Percentiles rank a stretch among this genome's conserved stretches.
These are phyloP conservation scores for Saimiri boliviensis DNA, from an alignment of 2,113 vertebrate species.

Conservation along the genomic window DNA sequence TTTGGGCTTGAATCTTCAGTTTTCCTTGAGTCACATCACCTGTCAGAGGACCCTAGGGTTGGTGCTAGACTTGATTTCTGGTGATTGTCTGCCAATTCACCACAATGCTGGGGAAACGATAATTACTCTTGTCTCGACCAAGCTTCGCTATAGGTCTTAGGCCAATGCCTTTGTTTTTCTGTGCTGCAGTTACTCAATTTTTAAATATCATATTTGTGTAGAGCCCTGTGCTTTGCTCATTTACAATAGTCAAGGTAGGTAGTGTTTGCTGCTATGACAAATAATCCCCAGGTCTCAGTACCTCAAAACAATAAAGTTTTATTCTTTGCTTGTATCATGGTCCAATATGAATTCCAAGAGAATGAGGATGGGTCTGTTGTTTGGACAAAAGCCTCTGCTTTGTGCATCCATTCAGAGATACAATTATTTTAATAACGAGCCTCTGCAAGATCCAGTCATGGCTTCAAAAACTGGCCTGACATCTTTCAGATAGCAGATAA, in stretches of 20 bases:
- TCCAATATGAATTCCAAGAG: not conserved
- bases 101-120: not conserved
- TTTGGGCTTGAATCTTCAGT: not conserved
- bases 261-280: not conserved
- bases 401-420: not conserved
- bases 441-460: not conserved
- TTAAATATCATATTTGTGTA: not conserved
- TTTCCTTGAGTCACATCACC: not conserved
- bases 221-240: not conserved
- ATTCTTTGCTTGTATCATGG: not conserved
- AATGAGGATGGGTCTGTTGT: not conserved
- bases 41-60: not conserved
- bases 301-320: not conserved
- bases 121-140: not conserved
- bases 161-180: not conserved
- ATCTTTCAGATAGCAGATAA: not conserved
- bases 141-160: not conserved
- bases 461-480: not conserved
- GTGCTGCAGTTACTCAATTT: not conserved
- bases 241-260: not conserved
- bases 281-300: not conserved
- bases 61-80: not conserved
- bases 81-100: not conserved
- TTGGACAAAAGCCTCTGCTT: not conserved
- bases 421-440: not conserved